These are phyloP conservation scores for Rotaria sp. DNA, from an alignment of 2,888 invertebrate genomes.

Conservation along the genomic window DNA sequence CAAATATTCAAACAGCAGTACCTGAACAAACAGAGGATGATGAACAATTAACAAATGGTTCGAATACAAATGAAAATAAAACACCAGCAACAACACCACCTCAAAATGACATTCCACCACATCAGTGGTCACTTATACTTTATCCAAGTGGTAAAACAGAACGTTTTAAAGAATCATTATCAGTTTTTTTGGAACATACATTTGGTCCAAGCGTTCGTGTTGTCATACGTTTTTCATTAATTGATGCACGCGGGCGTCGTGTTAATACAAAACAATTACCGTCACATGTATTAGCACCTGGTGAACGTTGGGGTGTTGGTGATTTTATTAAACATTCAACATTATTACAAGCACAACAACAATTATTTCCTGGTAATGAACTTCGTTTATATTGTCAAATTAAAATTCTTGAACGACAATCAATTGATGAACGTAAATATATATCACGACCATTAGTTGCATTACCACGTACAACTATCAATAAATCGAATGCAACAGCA, in stretches of 20 bases:
- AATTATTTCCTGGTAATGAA: constrained; percentile 29
- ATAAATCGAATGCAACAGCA: not conserved
- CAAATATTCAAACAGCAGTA: not conserved
- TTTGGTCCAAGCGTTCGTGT: constrained; percentile 28
- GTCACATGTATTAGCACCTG: constrained; percentile 20
- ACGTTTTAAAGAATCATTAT: constrained; percentile 30
- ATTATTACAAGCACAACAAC: constrained; percentile 21
- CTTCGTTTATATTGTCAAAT: constrained; percentile 29
- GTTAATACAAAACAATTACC: constrained; percentile 26
- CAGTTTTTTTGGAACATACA: constrained; percentile 21
- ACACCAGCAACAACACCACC: not conserved
- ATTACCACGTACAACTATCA: not conserved
- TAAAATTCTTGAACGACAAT: constrained; percentile 19
- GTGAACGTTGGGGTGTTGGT: constrained; percentile 24
- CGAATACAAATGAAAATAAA: not conserved
- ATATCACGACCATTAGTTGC: not conserved
- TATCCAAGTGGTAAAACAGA: constrained; percentile 27
- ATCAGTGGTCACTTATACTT: constrained; percentile 22
- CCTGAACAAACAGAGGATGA: not conserved
- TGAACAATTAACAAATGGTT: constrained; percentile 14
- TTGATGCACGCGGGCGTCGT: not conserved
- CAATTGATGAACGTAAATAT: constrained; percentile 25
- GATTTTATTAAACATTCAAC: constrained; percentile 31
- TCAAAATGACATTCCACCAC: constrained; percentile 9
- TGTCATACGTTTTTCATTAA: constrained; percentile 19